Evolutionary conservation across 2,888 invertebrate species (phyloP).

Genomic region (Cepaea hortensis): DNA sequence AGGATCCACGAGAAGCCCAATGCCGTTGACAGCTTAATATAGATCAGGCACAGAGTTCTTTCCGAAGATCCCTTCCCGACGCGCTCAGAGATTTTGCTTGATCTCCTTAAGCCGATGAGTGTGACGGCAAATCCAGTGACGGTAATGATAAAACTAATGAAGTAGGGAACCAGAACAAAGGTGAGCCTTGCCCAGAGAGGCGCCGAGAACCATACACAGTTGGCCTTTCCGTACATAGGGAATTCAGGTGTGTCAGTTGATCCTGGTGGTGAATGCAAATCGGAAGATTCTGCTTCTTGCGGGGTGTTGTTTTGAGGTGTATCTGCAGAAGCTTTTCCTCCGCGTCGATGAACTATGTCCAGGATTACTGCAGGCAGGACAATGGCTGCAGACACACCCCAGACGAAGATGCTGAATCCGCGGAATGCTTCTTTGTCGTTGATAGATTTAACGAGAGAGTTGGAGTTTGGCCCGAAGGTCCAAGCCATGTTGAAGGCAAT

Average conservation of each 20-base stretch:
- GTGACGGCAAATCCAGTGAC: slow-evolving; percentile 49
- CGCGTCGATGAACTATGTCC: not conserved
- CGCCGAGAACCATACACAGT: slow-evolving; percentile 37
- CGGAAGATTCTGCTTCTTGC: not conserved
- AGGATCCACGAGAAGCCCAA: slow-evolving; percentile 37
- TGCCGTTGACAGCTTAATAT: slow-evolving; percentile 35
- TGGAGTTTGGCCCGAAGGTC: slow-evolving; percentile 42
- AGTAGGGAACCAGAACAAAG: slow-evolving; percentile 47
- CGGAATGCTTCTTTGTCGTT: not conserved
- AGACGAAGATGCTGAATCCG: slow-evolving; percentile 30
- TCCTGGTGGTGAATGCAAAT: not conserved
- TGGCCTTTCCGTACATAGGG: slow-evolving; percentile 27
- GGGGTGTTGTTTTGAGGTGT: not conserved
- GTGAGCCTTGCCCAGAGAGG: slow-evolving; percentile 31
- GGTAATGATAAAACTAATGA: slow-evolving; percentile 44
- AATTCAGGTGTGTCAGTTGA: not conserved
- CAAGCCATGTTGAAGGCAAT: slow-evolving; percentile 52
- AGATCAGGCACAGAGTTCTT: slow-evolving; percentile 3
- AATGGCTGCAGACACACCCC: not conserved
- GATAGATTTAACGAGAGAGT: not conserved
- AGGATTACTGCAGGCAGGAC: slow-evolving; percentile 1
- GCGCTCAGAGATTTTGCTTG: not conserved
- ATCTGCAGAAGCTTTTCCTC: not conserved
- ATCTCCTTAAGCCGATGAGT: slow-evolving; percentile 41
- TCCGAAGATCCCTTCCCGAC: not conserved